phyloP scores from a whole-genome alignment of 2,797 vertebrate genomes.

The Uromys caudimaculatus region DNA sequence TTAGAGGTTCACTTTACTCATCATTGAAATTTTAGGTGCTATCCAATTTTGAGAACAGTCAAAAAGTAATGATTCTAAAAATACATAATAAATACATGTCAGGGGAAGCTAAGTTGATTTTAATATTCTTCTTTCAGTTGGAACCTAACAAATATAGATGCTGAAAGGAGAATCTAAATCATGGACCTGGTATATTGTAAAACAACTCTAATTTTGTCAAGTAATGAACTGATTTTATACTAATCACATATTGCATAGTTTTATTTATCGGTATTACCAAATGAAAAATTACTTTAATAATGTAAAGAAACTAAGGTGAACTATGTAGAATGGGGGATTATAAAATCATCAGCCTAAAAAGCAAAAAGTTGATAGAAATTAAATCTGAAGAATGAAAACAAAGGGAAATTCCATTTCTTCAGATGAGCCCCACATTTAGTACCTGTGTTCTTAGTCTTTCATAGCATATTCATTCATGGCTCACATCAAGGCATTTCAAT shows the following conservation, averaged over 20 bases:
- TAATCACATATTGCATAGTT: neutral
- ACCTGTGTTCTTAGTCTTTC: neutral
- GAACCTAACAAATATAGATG: neutral
- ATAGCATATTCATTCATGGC: slow-evolving; percentile 14
- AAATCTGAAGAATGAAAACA: slow-evolving; percentile 42
- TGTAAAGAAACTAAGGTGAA: neutral
- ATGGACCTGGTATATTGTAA: neutral
- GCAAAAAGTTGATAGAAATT: neutral
- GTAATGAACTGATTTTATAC: neutral
- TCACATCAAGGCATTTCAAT: slow-evolving; percentile 66
- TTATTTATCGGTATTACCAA: neutral
- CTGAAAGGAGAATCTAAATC: neutral
- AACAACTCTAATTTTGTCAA: neutral
- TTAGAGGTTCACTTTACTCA: neutral
- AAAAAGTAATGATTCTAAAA: neutral
- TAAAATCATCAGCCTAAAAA: neutral
- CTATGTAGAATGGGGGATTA: neutral
- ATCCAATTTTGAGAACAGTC: neutral
- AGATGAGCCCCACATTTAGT: neutral
- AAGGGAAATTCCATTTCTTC: slow-evolving; percentile 40
- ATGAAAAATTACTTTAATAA: neutral
- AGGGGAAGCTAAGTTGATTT: neutral
- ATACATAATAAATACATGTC: neutral
- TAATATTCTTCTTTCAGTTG: neutral
- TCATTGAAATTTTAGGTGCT: neutral